Evolutionary conservation across 2,113 vertebrate species (phyloP), one percentile per base, ranked within the genome.

Genomic region (Zosterops borbonicus): DNA sequence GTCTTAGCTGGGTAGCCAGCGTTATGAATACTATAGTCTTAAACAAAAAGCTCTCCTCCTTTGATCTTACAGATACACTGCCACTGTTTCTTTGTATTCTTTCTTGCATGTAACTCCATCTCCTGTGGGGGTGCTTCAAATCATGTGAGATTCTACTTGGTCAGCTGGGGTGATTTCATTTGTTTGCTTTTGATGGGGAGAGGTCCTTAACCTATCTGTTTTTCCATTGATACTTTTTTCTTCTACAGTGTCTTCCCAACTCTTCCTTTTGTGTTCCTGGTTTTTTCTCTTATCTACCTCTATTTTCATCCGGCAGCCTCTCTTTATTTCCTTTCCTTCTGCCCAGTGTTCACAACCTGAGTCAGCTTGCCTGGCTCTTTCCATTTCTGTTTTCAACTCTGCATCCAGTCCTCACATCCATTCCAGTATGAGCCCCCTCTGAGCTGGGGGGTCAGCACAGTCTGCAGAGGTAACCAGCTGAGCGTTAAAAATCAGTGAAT

Each of bases 1-100:
- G 68, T 77, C 73, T 92, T 93, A 77, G 83, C 90, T 83, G 87
- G 64, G 33, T 81, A 80, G 47, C 74, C 17, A 17, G 52, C 68
- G 44, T 92, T 94, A 75, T 75, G 84, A 95, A 91, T 87, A 56
- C 77, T 87, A 5, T 47, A 68, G 69, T 89, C 89, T 93, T 96
- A 86, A 88, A 88, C 64, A 71, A 81, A 89, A 96, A 89, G n/a
- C 47, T 92, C 15, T 80, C 35, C 42, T 93, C 29, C 37, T 95
- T 92, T 82, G 73, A 53, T 92, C 73, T 80, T 75, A 33, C 16
- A 68, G 87, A 68, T 74, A 69, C 18, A 29, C 24, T 86, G 47
- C 70, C 9, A 25, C 42, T 67, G 39, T 64, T 90, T 64, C 85
- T 93, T 86, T 83, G 44, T 93, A 18, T 90, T 87, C 55, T 78